A percentile compares a stretch with the other conserved stretches of the same genome.
Evolutionary conservation across 2,113 vertebrate species (phyloP).

Genomic region (Cygnus buccinator): DNA sequence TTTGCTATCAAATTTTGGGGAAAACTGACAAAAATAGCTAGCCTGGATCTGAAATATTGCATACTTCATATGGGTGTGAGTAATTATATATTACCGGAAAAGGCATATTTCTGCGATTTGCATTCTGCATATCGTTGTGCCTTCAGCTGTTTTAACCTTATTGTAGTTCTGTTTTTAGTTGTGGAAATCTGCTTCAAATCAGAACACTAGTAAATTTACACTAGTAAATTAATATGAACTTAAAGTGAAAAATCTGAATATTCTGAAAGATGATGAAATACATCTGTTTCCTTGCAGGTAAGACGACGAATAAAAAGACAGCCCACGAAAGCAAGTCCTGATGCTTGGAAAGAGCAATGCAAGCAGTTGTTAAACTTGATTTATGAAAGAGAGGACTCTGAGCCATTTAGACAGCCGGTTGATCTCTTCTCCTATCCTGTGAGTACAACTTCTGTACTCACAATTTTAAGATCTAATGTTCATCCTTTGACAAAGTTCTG

Average conservation of each 20-base stretch:
- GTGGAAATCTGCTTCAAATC: background rate
- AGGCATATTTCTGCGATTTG: background rate
- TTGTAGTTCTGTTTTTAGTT: background rate
- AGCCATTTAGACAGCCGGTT: constrained; percentile 90
- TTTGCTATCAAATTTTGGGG: background rate
- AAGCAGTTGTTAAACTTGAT: constrained; percentile 89
- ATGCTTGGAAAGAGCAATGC: constrained; percentile 88
- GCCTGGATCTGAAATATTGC: background rate
- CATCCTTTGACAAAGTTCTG: background rate
- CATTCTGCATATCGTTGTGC: background rate
- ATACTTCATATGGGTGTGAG: background rate
- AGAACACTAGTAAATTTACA: background rate
- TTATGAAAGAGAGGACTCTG: constrained; percentile 88
- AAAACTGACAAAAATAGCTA: background rate
- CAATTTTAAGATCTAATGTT: background rate
- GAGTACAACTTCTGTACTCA: constrained; percentile 14
- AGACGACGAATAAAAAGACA: constrained; percentile 73
- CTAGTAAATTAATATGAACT: background rate
- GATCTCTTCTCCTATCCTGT: constrained; percentile 92
- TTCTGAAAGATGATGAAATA: background rate
- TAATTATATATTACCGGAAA: background rate
- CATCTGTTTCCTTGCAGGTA: constrained; percentile 56
- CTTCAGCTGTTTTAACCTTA: background rate
- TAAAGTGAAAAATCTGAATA: background rate
- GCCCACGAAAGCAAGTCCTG: constrained; percentile 76